Conservation (phyloP, 2,888 invertebrate species). For the Saturnia japonica region DNA sequence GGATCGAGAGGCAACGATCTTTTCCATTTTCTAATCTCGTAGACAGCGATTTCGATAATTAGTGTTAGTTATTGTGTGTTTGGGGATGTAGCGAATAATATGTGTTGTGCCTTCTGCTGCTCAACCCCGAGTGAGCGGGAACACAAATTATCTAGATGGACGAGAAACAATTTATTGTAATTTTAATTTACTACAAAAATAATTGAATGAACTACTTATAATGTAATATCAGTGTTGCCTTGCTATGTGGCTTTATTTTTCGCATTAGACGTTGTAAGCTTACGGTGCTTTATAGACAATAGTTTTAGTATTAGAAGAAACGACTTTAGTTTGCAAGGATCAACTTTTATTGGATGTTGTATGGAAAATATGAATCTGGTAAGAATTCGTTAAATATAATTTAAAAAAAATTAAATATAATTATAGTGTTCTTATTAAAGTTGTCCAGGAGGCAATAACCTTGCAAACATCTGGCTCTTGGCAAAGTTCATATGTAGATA, state of each 20-base stretch:
- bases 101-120: constrained; percentile 75
- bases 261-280: constrained; percentile 71
- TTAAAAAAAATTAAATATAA: constrained; percentile 27
- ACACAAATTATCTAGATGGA: constrained; percentile 44
- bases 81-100: constrained; percentile 73
- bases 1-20: constrained; percentile 54
- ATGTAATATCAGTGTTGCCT: constrained; percentile 78
- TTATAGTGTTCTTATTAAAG: constrained; percentile 32
- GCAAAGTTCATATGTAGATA: constrained; percentile 59
- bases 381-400: constrained; percentile 40
- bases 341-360: constrained; percentile 41
- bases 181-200: constrained; percentile 60
- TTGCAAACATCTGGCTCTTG: constrained; percentile 69
- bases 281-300: constrained; percentile 71
- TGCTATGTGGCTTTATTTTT: constrained; percentile 81
- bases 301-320: constrained; percentile 34
- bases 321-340: constrained; percentile 34
- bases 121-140: constrained; percentile 54
- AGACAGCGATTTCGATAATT: constrained; percentile 54
- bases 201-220: constrained; percentile 56
- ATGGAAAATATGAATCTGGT: constrained; percentile 44
- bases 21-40: constrained; percentile 52
- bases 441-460: constrained; percentile 58
- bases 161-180: constrained; percentile 56
- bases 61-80: constrained; percentile 68